phyloP scores from a whole-genome alignment of 1,140 invertebrate species.

The Trachymyrmex cornetzi region DNA sequence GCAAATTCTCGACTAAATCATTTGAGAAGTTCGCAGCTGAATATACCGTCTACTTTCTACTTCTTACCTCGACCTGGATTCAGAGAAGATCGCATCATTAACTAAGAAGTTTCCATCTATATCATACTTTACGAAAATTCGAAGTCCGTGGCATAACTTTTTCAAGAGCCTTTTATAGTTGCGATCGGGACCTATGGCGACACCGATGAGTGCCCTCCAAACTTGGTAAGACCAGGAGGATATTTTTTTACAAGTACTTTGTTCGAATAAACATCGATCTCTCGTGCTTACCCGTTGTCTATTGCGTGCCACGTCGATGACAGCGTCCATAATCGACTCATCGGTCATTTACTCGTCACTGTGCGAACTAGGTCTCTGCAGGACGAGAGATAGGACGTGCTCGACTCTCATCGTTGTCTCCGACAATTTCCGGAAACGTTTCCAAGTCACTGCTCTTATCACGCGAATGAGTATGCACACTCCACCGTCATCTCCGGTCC shows the following conservation, averaged over 20 bases:
- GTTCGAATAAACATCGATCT: constrained; percentile 52
- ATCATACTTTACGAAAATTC: constrained; percentile 70
- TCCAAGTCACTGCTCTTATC: not conserved
- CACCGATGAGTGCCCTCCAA: constrained; percentile 53
- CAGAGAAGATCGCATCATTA: constrained; percentile 69
- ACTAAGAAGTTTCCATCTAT: constrained; percentile 70
- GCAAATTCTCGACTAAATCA: constrained; percentile 50
- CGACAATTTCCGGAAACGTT: constrained; percentile 27
- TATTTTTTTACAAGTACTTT: constrained; percentile 43
- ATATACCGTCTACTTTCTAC: constrained; percentile 56
- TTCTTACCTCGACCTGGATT: constrained; percentile 19
- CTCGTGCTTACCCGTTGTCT: not conserved
- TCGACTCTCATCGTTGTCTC: not conserved
- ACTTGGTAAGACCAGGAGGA: constrained; percentile 65
- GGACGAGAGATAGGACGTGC: not conserved
- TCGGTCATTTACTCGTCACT: not conserved
- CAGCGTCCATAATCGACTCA: constrained; percentile 22
- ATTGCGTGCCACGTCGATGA: not conserved
- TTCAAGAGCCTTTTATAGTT: constrained; percentile 51
- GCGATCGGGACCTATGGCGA: constrained; percentile 59
- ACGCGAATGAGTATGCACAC: not conserved
- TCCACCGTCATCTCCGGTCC: not conserved
- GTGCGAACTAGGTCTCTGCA: not conserved
- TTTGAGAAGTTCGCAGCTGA: constrained; percentile 30
- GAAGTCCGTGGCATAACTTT: constrained; percentile 58